Evolutionary conservation across 2,888 invertebrate species (phyloP).

Genomic region (Charanyca ferruginea): DNA sequence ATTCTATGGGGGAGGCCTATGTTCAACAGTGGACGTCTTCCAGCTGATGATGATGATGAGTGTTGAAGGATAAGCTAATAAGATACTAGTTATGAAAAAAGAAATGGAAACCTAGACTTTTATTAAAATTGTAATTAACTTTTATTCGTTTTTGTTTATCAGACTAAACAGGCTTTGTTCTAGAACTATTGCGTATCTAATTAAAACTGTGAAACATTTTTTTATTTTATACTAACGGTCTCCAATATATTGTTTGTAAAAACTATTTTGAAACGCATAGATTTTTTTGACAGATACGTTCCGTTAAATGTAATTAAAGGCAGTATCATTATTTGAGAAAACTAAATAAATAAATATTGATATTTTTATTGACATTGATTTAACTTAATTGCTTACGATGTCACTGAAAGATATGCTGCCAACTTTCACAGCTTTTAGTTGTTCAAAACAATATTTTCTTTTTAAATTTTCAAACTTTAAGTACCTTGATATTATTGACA

Average conservation of each 20-base stretch:
- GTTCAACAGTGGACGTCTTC: no score
- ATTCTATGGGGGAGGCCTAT: no score
- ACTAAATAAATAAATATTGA: neutral
- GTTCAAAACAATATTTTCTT: no score
- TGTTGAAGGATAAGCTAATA: no score
- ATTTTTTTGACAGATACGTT: neutral
- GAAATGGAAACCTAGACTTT: neutral
- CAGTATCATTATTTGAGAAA: neutral
- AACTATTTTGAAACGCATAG: conserved; percentile 7
- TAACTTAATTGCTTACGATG: no score
- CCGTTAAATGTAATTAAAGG: neutral
- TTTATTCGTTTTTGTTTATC: neutral
- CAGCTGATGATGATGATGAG: no score
- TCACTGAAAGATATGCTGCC: no score
- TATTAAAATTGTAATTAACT: neutral
- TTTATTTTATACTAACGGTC: conserved; percentile 6
- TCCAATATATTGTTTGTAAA: neutral
- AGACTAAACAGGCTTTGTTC: conserved; percentile 1
- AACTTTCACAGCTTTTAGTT: no score
- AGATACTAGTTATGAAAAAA: no score
- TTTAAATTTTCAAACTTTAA: no score
- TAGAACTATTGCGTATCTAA: conserved; percentile 10
- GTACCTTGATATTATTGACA: no score
- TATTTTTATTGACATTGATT: neutral
- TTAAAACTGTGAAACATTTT: conserved; percentile 4